These are phyloP conservation scores for Anastrepha obliqua DNA, from an alignment of 1,140 invertebrate genomes.

Conservation along the genomic window DNA sequence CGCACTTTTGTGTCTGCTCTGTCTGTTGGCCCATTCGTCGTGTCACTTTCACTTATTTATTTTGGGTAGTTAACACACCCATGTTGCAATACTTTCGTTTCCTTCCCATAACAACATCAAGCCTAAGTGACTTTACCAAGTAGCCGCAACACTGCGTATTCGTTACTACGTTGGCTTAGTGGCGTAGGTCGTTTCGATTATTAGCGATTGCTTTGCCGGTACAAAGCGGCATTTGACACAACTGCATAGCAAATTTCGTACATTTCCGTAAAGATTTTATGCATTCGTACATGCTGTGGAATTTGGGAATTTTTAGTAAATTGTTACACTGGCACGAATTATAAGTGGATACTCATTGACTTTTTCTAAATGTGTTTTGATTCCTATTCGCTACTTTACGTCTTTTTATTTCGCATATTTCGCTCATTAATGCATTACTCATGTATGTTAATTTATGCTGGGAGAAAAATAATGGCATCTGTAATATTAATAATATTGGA, in stretches of 20 bases:
- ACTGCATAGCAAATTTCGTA: neutral
- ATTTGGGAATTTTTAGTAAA: neutral
- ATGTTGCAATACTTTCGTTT: conserved; percentile 30
- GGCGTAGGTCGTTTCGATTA: neutral
- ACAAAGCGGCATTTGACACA: neutral
- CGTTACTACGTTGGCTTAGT: neutral
- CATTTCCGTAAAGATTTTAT: neutral
- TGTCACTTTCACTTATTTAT: conserved; percentile 41
- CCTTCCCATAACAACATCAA: neutral
- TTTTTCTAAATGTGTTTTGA: neutral
- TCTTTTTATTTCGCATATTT: neutral
- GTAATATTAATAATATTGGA: too few species aligned
- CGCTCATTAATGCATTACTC: too few species aligned
- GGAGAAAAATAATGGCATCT: too few species aligned
- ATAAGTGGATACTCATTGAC: neutral
- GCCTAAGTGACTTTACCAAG: neutral
- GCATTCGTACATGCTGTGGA: neutral
- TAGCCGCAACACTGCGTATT: neutral
- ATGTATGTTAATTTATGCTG: too few species aligned
- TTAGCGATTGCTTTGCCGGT: neutral
- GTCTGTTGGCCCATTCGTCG: neutral
- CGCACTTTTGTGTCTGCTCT: neutral
- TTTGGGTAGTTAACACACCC: neutral
- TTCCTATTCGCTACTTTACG: neutral
- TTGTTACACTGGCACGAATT: neutral